A percentile compares a stretch with the other conserved stretches of the same genome.
These are phyloP conservation scores for Acanthoscelides obtectus DNA, from an alignment of 2,888 invertebrate genomes.

Conservation along the genomic window DNA sequence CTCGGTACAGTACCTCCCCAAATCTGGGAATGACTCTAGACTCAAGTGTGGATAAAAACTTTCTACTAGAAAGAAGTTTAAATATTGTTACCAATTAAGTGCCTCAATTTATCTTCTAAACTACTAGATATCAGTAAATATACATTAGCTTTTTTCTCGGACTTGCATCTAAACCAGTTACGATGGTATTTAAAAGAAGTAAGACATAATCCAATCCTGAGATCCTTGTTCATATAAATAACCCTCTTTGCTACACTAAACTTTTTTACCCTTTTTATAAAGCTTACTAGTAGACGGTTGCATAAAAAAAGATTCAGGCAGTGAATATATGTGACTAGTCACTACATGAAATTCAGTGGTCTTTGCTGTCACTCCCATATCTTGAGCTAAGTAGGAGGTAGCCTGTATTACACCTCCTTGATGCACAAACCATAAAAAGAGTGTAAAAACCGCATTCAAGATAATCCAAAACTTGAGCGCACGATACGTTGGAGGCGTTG, in stretches of 20 bases:
- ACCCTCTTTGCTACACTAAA: slow-evolving; percentile 63
- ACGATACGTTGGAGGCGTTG: slow-evolving; percentile 12
- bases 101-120: slow-evolving; percentile 55
- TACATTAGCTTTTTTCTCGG: slow-evolving; percentile 56
- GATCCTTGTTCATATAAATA: slow-evolving; percentile 70
- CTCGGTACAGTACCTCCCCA: slow-evolving; percentile 44
- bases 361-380: slow-evolving; percentile 50
- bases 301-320: slow-evolving; percentile 69
- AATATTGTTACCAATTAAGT: slow-evolving; percentile 39
- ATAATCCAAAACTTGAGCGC: slow-evolving; percentile 58
- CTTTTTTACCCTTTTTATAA: slow-evolving; percentile 55
- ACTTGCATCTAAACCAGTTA: slow-evolving; percentile 50
- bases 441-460: slow-evolving; percentile 60
- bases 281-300: slow-evolving; percentile 59
- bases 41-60: slow-evolving; percentile 74
- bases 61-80: slow-evolving; percentile 51
- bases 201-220: slow-evolving; percentile 54
- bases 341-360: slow-evolving; percentile 61
- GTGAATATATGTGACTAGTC: slow-evolving; percentile 71
- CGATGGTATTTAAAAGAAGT: slow-evolving; percentile 52
- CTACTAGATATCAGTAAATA: slow-evolving; percentile 70
- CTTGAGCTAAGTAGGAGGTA: slow-evolving; percentile 57
- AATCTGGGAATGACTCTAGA: slow-evolving; percentile 65
- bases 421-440: slow-evolving; percentile 84
- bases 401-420: slow-evolving; percentile 79